Evolutionary conservation across 2,888 invertebrate genomes (phyloP).

Genomic region (Lasioglossum figueresi): DNA sequence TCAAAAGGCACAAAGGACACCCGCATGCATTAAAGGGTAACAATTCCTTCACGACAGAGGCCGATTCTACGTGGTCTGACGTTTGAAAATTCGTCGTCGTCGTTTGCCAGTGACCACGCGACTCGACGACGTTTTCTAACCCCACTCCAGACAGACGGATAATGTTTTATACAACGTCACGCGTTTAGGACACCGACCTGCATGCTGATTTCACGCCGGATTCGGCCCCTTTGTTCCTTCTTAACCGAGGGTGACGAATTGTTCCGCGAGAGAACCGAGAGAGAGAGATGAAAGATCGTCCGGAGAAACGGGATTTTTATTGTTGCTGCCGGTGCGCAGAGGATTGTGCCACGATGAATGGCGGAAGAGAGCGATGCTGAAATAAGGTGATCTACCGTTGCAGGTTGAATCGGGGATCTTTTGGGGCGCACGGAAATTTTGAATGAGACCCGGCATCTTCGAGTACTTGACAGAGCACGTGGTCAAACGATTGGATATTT

Average conservation of each 20-base stretch:
- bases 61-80: conserved; percentile 57
- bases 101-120: conserved; percentile 66
- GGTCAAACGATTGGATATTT: not conserved
- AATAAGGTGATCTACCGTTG: not conserved
- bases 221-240: conserved; percentile 46
- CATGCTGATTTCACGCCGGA: conserved; percentile 67
- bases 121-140: conserved; percentile 53
- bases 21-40: conserved; percentile 81
- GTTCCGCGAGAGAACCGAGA: conserved; percentile 47
- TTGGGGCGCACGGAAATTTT: not conserved
- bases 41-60: conserved; percentile 71
- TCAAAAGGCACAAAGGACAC: conserved; percentile 81
- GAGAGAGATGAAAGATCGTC: not conserved
- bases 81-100: conserved; percentile 66
- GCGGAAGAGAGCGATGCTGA: not conserved
- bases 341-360: not conserved
- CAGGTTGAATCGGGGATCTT: not conserved
- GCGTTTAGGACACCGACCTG: conserved; percentile 58
- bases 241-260: conserved; percentile 50
- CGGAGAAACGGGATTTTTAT: not conserved
- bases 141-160: conserved; percentile 36
- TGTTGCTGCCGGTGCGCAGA: not conserved
- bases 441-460: not conserved
- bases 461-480: too few species aligned
- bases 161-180: conserved; percentile 61